Conservation (phyloP, 2,113 vertebrate species). For the Tragelaphus imberbis region DNA sequence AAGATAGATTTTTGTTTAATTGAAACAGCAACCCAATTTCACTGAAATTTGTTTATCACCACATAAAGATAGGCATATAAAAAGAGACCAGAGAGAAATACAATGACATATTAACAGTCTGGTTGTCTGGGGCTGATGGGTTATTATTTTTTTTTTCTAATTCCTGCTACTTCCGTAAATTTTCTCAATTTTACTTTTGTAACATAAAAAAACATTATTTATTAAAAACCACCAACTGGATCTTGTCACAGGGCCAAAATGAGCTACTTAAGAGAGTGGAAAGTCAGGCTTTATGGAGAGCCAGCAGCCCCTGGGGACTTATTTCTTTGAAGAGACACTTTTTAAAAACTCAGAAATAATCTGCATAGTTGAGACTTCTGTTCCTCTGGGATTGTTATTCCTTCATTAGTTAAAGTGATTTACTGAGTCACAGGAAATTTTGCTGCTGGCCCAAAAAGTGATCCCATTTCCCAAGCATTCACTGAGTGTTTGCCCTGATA, state of each 20-base stretch:
- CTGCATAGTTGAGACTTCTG: background rate
- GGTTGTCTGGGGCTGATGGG: background rate
- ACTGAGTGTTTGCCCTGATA: background rate
- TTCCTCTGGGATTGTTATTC: constrained; percentile 39
- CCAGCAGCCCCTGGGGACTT: background rate
- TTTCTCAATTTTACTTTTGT: constrained; percentile 42
- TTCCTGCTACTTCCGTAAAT: constrained; percentile 14
- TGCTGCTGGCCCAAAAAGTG: background rate
- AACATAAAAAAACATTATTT: constrained; percentile 56
- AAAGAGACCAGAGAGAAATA: background rate
- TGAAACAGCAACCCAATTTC: background rate
- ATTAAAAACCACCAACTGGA: constrained; percentile 35
- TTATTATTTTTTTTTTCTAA: background rate
- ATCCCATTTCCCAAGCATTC: constrained; percentile 47
- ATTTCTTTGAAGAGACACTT: constrained; percentile 62
- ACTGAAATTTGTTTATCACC: background rate
- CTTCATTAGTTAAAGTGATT: constrained; percentile 50
- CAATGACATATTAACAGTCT: background rate
- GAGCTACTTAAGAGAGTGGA: background rate
- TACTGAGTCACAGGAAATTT: constrained; percentile 60
- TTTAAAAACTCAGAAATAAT: constrained; percentile 55
- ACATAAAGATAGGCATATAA: background rate
- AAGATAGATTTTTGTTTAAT: background rate
- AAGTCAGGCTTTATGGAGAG: background rate
- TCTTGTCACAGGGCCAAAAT: constrained; percentile 19